Base-by-base conservation (phyloP, 2,888 invertebrate genomes). In the Gastracanthus pulcherrimus region DNA sequence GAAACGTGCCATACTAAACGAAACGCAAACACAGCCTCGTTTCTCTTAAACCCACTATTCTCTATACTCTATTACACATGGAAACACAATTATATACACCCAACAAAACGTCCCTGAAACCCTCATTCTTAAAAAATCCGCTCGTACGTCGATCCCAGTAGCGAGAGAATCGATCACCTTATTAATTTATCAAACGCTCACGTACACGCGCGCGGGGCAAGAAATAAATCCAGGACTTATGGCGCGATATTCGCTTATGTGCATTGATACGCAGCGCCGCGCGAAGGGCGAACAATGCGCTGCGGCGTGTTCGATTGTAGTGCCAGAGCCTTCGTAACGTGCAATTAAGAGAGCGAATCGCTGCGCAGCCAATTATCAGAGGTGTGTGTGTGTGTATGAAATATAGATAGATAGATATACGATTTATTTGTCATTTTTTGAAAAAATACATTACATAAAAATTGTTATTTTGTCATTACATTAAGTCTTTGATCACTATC, bases 301-400 rank as follows among this genome's bases (percentile, higher is more conserved):
- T n/a, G n/a, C n/a, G n/a, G n/a, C n/a, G 13, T 36, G 7, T 26
- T 11, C 13, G 48, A 51, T 36, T 67, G 19, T 38, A 26, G n/a
- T n/a, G n/a, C n/a, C n/a, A n/a, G n/a, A 55, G 31, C 16, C 3
- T 3, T 4, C 3, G 48, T 75, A 69, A 80, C 72, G 51, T 75
- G 69, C 69, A 80, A 80, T 75, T 75, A 80, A 80, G 69, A n/a
- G 34, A 67, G 23, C 55, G 38, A 41, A 11, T 16, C 31, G 19
- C 69, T n/a, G n/a, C n/a, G n/a, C n/a, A n/a, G n/a, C n/a, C n/a
- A n/a, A n/a, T n/a, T 31, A 31, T 9, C 7, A 13, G 41, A 16
- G 5, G 41, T 9, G 41, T 2, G 41, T 9, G 41, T 9, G 41
- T 16, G 51, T 23, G 51, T 3, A 23, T 9, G 51, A 51, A 23